A percentile compares a stretch with the other conserved stretches of the same genome.
These are phyloP conservation scores for Hipposideros larvatus DNA, from an alignment of 2,797 vertebrate genomes.

Conservation along the genomic window DNA sequence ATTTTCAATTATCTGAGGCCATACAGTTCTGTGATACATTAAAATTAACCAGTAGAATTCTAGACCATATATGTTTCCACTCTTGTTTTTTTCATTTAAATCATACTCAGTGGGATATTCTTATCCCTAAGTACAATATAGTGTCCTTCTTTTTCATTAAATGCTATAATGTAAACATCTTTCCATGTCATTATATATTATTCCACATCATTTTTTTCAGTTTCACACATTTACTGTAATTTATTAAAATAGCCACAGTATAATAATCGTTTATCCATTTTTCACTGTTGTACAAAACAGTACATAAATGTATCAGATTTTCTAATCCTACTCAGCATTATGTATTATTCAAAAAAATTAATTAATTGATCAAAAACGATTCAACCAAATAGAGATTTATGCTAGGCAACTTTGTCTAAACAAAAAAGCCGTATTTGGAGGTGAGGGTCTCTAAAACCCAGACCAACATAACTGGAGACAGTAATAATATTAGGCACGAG, in stretches of 20 bases:
- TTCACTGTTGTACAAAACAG: neutral
- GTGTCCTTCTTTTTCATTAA: neutral
- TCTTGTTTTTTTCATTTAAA: neutral
- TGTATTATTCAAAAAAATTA: neutral
- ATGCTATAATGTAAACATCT: neutral
- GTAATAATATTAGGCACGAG: neutral
- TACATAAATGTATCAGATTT: neutral
- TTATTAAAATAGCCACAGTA: neutral
- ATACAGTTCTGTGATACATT: neutral
- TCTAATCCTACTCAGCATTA: neutral
- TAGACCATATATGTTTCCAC: neutral
- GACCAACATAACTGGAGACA: neutral
- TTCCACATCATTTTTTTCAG: neutral
- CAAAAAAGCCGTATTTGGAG: neutral
- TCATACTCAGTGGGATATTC: neutral
- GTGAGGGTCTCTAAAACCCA: neutral
- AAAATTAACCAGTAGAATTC: neutral
- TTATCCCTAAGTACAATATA: neutral
- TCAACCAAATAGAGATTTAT: neutral
- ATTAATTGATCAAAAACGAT: neutral
- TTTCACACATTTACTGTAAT: neutral
- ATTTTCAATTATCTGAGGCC: neutral
- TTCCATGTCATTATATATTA: neutral
- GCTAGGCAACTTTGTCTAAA: neutral
- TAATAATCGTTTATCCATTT: neutral